Evolutionary conservation across 2,888 invertebrate species (phyloP), one percentile per base, ranked within the genome.

Genomic region (Malthinus seriepunctatus): DNA sequence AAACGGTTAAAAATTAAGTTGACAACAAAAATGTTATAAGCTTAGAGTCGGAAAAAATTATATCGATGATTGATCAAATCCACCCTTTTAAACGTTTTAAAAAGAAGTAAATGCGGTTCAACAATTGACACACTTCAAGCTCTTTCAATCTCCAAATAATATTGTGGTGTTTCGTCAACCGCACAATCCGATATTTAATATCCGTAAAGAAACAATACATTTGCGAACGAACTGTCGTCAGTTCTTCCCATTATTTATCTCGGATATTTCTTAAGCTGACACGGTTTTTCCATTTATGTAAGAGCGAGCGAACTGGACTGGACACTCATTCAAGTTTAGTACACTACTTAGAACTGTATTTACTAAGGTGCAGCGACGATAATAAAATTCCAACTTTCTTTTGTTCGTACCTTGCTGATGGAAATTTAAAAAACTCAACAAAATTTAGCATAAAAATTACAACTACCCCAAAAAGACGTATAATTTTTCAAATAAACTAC

Each of bases 251-350:
- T 63, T 63, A 62, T 64, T 64, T 63, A 63, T 62, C 56, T 50
- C 31, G 63, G 63, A 65, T 64, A 59, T 62, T 65, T 65, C 65
- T 60, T 67, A 68, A 68, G 65, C 67, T 63, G 62, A 68, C 68
- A 67, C 57, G 64, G 63, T 67, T 66, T 60, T 64, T 58, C 67
- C 65, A 66, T 67, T 67, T 67, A 54, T 58, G 61, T 58, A 38
- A 45, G 47, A 38, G 56, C 56, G 35, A 56, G 50, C 52, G 50
- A 51, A 45, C 48, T 56, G 60, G 56, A 47, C 62, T 23, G 23
- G 23, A 23, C 23, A 53, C 52, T 55, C 58, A 58, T 56, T 57
- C 57, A 11, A 35, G 52, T 60, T 60, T 60, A 60, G 39, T 51
- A 37, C 56, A 46, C 44, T 52, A 48, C 49, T 56, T 52, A 47